Evolutionary conservation across 2,888 invertebrate genomes (phyloP), one percentile per base, ranked within the genome.

Genomic region (Trilocha varians): DNA sequence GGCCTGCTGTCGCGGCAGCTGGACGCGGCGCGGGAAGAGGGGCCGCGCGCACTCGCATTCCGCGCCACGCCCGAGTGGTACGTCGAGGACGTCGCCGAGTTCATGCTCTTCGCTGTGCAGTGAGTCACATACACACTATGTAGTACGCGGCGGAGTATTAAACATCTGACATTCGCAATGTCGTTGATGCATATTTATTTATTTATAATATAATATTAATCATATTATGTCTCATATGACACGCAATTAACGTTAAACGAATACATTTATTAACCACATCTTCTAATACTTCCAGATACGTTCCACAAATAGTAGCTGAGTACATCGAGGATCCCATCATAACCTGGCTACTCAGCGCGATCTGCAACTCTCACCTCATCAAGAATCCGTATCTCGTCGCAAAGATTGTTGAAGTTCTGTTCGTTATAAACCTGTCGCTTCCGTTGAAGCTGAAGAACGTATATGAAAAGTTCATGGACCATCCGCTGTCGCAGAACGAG

Each of bases 311-410:
- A 36, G 90, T 96, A 5, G 89, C 91, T 1, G 92, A 91, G 57
- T 89, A 90, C 60, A 91, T 93, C 72, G 94, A 94, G 61, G 92
- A 93, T 56, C 91, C 94, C 11, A 88, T 98, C 49, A 90, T 97
- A 48, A 93, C 94, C 18, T 95, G 97, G 92, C 80, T 99, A 18
- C 84, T 99, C 35, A 91, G 94, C 46, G 92, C 97, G 57, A 92
- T 98, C 44, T 98, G 98, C 80, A 91, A 94, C 49, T 93, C 95
- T 11, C 92, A 94, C 63, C 93, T 94, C 73, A 92, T 99, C 69
- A 94, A 94, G 72, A 99, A 99, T 86, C 99, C 99, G 0, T 99
- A 99, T 78, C 89, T 99, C 48, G 93, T 96, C 50, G 98, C 99
- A 53, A 99, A 99, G 87, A 91, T 98, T 55, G 94, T 98, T 39